Evolutionary conservation across 2,113 vertebrate species (phyloP), one percentile per base, ranked within the genome.

Genomic region (Emydocephalus ijimae): DNA sequence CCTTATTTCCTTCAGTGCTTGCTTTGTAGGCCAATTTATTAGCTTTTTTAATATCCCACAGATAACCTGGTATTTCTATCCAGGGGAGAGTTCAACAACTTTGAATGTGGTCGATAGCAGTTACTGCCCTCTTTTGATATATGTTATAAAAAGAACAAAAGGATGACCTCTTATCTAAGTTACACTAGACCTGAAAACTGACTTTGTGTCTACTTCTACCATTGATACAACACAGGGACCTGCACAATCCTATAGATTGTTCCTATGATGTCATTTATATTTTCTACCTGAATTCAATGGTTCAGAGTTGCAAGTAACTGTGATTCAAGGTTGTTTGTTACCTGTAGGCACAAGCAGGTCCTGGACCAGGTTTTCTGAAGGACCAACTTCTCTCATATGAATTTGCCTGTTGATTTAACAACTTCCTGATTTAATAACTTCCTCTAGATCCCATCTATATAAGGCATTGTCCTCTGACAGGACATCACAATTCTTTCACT

Each of bases 151-250:
- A 87, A 26, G 92, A 55, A 96, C 95, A 90, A 89, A 92, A 96
- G 92, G 61, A 94, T 85, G 52, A 96, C 64, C 93, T 95, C 94
- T 92, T 96, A 91, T 20, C 43, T 92, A 91, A 93, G 91, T 52
- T 61, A 87, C 20, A 69, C 2, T 39, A n/a, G 39, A 92, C 0
- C 0, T 29, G 90, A 89, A 88, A 56, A 91, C 90, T 89, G 93
- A 2, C 54, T 92, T 39, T 94, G 54, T 93, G 93, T 45, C 93
- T 1, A 0, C 11, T 34, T 90, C 92, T 87, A 85, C 1, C 11
- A 87, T 18, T 94, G 54, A 85, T 52, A 90, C 39, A 12, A 5
- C 21, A 4, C 69, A 93, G 88, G 50, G n/a, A 5, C 45, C 86
- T 89, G 54, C 3, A 69, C 90, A 92, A 55, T 34, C 55, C 54